Conservation (phyloP, 2,113 vertebrate genomes). For the Austrofundulus limnaeus region DNA sequence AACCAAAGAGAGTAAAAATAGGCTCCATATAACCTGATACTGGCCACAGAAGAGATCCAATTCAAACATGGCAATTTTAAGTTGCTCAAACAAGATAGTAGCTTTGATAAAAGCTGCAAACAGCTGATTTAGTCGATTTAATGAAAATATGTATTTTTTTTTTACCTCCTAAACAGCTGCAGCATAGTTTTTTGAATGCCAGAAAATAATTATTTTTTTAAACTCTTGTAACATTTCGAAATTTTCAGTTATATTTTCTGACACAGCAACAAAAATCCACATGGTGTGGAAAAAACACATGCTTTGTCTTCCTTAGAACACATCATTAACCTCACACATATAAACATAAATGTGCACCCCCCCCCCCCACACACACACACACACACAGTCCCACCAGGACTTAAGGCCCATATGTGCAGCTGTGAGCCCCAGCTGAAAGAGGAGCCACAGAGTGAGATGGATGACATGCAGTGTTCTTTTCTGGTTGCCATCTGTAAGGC, state of each 20-base stretch:
- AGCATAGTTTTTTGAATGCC: no score
- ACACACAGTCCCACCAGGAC: slow-evolving; percentile 24
- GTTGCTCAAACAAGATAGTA: no score
- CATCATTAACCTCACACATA: no score
- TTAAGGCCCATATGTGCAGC: slow-evolving; percentile 54
- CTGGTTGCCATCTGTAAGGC: slow-evolving; percentile 48
- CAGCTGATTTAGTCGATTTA: no score
- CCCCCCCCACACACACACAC: slow-evolving; percentile 3
- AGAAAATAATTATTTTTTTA: background rate
- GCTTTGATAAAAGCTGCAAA: no score
- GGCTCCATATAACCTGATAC: background rate
- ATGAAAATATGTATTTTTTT: no score
- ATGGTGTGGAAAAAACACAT: slow-evolving; percentile 2
- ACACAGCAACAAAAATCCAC: background rate
- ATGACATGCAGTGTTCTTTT: slow-evolving; percentile 56
- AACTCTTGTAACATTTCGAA: slow-evolving; percentile 6
- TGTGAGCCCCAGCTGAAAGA: slow-evolving; percentile 47
- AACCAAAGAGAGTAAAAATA: background rate
- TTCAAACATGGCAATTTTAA: background rate
- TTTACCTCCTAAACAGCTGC: no score
- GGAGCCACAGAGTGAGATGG: slow-evolving; percentile 42
- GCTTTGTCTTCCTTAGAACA: background rate
- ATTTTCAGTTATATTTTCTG: slow-evolving; percentile 20
- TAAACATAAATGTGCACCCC: no score
- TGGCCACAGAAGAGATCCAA: background rate